Evolutionary conservation across 2,797 vertebrate genomes (phyloP), one percentile per base, ranked within the genome.

Genomic region (Pteronotus mesoamericanus): DNA sequence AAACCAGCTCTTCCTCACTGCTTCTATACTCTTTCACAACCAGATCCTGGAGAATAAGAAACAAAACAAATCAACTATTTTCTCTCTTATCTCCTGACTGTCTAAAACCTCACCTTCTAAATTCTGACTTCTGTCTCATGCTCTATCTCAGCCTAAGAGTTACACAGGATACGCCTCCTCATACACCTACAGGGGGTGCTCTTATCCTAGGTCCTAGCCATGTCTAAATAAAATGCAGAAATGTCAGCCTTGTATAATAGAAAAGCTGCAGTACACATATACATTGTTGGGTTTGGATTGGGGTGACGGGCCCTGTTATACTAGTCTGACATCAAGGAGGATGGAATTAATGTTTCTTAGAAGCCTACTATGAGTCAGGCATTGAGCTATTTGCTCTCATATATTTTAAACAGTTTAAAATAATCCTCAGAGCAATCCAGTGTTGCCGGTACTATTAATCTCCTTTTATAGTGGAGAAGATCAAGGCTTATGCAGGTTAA

Each of bases 391-490:
- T 51, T 89, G 39, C 19, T 90, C 69, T 94, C 39, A 85, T 14
- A 59, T 82, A n/a, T 61, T 86, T 86, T 94, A 44, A 92, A 87
- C 37, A 89, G 44, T 89, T 82, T 59, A 87, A 68, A 64, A 48
- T 61, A 75, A 82, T 71, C 83, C n/a, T 95, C 51, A 64, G 61
- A 93, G 48, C 44, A 78, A 34, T 91, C 7, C 64, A 91, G 14
- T 75, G 24, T 46, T 37, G 24, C 37, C 72, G 34, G 92, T 39
- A 57, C 19, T 64, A n/a, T 85, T 64, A 59, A 68, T 86, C 26
- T 22, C 26, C 57, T 24, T 87, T 61, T 34, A 75, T 32, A 69
- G 4, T 48, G 15, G 26, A 94, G 32, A 89, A 92, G 97, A 80
- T 69, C 1, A 61, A 68, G 37, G n/a, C 22, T 89, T 85, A 37